These are phyloP conservation scores for Hartigia nigra DNA, from an alignment of 2,888 invertebrate species.

Conservation along the genomic window DNA sequence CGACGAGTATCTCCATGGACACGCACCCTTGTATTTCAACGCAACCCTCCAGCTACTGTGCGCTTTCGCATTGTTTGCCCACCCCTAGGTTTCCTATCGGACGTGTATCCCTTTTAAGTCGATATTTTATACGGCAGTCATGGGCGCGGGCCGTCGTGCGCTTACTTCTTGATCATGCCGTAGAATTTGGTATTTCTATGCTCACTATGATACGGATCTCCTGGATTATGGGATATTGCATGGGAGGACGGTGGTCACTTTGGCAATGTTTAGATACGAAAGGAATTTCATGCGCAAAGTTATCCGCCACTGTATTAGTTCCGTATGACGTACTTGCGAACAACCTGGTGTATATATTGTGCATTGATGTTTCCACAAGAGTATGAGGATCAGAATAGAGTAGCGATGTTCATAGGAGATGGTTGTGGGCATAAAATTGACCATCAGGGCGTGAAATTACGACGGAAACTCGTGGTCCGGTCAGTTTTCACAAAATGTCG, in stretches of 20 bases:
- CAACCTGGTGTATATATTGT: neutral
- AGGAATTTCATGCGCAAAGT: neutral
- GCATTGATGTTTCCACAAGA: neutral
- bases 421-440: neutral
- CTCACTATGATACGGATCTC: neutral
- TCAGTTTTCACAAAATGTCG: neutral
- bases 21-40: neutral
- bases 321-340: neutral
- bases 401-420: neutral
- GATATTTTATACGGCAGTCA: neutral
- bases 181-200: neutral
- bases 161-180: neutral
- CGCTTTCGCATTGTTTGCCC: neutral
- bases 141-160: neutral
- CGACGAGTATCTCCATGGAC: neutral
- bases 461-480: conserved; percentile 8
- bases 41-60: neutral
- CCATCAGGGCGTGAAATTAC: neutral
- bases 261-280: neutral
- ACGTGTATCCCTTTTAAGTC: neutral
- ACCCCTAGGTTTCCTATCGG: neutral
- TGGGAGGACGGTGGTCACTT: neutral
- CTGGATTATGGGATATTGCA: neutral
- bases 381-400: neutral
- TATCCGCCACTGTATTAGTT: neutral